phyloP scores from a whole-genome alignment of 2,113 vertebrate species.

The Bombycilla garrulus region DNA sequence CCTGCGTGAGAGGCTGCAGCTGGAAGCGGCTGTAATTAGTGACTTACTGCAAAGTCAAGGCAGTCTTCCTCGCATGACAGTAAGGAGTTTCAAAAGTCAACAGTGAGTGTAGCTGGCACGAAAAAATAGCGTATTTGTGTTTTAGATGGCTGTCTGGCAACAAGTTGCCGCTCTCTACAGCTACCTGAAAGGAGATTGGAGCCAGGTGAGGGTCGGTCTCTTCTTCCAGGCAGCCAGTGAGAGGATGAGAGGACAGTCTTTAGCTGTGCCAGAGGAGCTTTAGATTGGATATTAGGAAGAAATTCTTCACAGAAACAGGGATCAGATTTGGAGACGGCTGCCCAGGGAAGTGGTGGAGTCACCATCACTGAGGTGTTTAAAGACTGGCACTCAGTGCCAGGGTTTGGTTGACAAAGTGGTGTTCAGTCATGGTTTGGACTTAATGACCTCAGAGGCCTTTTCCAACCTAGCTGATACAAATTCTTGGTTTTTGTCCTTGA shows the following conservation, averaged over 20 bases:
- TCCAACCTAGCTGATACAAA: neutral
- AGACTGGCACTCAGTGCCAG: neutral
- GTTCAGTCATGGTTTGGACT: neutral
- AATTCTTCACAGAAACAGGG: neutral
- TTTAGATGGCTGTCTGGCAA: neutral
- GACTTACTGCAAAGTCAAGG: neutral
- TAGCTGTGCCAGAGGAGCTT: neutral
- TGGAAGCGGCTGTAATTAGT: neutral
- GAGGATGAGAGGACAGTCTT: too few species aligned
- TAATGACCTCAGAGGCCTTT: neutral
- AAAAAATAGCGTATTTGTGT: accelerated
- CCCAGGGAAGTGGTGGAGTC: neutral
- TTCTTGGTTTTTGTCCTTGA: neutral
- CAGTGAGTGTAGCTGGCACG: neutral
- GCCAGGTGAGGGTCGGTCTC: too few species aligned
- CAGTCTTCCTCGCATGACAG: accelerated
- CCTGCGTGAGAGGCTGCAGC: neutral
- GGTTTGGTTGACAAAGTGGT: neutral
- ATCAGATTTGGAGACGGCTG: neutral
- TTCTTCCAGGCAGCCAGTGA: neutral
- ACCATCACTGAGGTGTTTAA: neutral
- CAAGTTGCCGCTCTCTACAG: neutral
- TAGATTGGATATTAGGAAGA: too few species aligned
- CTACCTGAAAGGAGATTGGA: neutral
- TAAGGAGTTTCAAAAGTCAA: neutral